Conservation (phyloP, 2,113 vertebrate genomes). For the Podarcis muralis region DNA sequence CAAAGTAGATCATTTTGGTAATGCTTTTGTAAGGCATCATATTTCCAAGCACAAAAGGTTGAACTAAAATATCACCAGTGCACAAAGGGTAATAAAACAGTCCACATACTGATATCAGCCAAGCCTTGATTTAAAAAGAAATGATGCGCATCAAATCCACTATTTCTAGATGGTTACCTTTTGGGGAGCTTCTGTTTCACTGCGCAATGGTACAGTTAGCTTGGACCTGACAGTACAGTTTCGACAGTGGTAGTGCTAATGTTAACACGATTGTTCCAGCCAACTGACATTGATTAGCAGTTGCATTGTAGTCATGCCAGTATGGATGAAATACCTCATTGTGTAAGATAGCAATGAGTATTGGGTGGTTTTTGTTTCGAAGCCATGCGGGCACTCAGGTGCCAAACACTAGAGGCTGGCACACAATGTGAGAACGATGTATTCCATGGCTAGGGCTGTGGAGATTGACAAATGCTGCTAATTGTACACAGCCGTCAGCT, state of each 20-base stretch:
- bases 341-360: slow-evolving; percentile 27
- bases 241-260: slow-evolving; percentile 45
- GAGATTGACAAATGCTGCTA: slow-evolving; percentile 51
- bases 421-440: slow-evolving; percentile 24
- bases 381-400: slow-evolving; percentile 28
- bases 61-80: background rate
- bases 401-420: slow-evolving; percentile 50
- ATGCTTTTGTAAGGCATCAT: background rate
- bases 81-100: background rate
- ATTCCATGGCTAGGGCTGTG: slow-evolving; percentile 39
- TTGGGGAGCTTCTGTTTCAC: slow-evolving; percentile 38
- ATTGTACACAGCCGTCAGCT: slow-evolving; percentile 62
- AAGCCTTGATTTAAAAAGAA: background rate
- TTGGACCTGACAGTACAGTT: slow-evolving; percentile 52
- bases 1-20: background rate
- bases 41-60: background rate
- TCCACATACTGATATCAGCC: background rate
- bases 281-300: slow-evolving; percentile 66
- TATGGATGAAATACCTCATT: slow-evolving; percentile 40
- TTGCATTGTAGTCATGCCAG: slow-evolving; percentile 47
- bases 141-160: slow-evolving; percentile 44
- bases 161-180: slow-evolving; percentile 46
- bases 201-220: slow-evolving; percentile 48
- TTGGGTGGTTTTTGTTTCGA: slow-evolving; percentile 40
- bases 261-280: slow-evolving; percentile 67